phyloP scores from a whole-genome alignment of 2,888 invertebrate genomes.

The Rhyacophila evoluta region DNA sequence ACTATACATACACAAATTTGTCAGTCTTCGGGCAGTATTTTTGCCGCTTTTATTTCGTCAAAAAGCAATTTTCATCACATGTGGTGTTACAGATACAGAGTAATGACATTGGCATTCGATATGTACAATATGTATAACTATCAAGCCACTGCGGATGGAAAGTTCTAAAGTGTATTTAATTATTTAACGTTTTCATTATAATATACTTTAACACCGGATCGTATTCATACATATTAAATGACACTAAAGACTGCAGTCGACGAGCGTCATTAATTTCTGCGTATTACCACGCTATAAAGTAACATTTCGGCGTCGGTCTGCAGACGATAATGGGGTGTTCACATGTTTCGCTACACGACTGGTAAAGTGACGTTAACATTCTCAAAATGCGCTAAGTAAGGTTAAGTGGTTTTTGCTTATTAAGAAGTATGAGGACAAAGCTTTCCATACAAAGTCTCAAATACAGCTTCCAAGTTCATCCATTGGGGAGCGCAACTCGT shows the following conservation, averaged over 20 bases:
- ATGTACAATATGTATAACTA: no score
- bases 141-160: no score
- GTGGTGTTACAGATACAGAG: no score
- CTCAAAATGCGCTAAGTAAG: not conserved
- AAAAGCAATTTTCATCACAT: no score
- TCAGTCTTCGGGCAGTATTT: no score
- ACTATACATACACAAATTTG: no score
- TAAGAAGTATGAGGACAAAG: constrained; percentile 1
- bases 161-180: no score
- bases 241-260: not conserved
- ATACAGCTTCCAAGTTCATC: not conserved
- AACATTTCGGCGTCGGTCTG: not conserved
- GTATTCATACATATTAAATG: not conserved
- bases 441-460: not conserved
- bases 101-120: no score
- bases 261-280: not conserved
- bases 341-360: not conserved
- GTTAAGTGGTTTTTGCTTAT: constrained; percentile 5
- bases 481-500: not conserved
- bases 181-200: no score
- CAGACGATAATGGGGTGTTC: not conserved
- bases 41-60: no score
- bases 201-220: no score
- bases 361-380: not conserved
- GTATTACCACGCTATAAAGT: not conserved